A percentile compares a stretch with the other conserved stretches of the same genome.
These are phyloP conservation scores for Morphnarchus princeps DNA, from an alignment of 2,113 vertebrate species.

Conservation along the genomic window DNA sequence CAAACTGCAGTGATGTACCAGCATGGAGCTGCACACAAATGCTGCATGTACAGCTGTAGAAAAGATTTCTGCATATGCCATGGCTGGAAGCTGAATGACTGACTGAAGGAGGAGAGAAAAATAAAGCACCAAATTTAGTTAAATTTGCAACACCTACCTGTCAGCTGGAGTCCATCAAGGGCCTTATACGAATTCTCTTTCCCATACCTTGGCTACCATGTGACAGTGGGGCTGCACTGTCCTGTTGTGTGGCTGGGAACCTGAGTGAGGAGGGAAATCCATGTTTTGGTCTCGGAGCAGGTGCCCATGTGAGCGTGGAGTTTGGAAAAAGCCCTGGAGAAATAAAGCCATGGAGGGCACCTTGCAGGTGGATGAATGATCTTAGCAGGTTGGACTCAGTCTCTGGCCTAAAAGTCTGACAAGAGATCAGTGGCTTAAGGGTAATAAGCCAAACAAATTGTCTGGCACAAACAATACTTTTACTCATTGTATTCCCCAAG, in stretches of 20 bases:
- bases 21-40: too few species aligned
- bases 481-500: not conserved
- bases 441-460: not conserved
- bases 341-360: not conserved
- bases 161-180: not conserved
- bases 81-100: not conserved
- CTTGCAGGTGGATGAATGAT: not conserved
- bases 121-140: not conserved
- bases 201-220: not conserved
- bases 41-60: not conserved
- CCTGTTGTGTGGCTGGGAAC: not conserved
- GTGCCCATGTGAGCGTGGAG: accelerated
- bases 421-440: not conserved
- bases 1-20: accelerated
- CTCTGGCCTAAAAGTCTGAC: not conserved
- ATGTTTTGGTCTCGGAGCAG: not conserved
- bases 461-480: not conserved
- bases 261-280: not conserved
- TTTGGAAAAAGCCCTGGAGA: not conserved
- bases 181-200: not conserved
- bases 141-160: not conserved
- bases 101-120: not conserved
- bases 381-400: not conserved
- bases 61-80: not conserved
- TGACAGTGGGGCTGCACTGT: not conserved